phyloP scores from a whole-genome alignment of 2,888 invertebrate genomes.

The Gastrophysa polygoni region DNA sequence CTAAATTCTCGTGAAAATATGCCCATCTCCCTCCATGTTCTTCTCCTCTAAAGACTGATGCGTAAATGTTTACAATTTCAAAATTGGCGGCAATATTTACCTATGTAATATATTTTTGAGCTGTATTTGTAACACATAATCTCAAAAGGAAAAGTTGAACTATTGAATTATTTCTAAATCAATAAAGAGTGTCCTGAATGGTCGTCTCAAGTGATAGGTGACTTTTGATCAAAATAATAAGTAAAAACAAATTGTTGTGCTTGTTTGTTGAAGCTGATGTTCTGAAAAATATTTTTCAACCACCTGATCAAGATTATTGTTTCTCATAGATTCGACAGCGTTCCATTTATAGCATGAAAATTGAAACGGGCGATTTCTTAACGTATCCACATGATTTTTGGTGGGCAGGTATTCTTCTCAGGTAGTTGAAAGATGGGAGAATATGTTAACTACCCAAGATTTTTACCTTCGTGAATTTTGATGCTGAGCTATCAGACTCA shows the following conservation, averaged over 20 bases:
- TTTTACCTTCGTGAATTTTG: too few species aligned
- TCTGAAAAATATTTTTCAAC: too few species aligned
- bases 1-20: conserved; percentile 2
- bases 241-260: conserved; percentile 1
- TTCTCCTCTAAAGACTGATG: conserved; percentile 58
- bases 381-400: too few species aligned
- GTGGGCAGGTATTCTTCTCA: too few species aligned
- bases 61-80: conserved; percentile 51
- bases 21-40: conserved; percentile 30
- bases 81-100: conserved; percentile 58
- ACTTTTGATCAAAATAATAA: background rate
- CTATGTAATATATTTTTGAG: conserved; percentile 57
- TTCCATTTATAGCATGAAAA: too few species aligned
- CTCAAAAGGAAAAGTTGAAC: conserved; percentile 39
- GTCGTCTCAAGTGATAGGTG: background rate
- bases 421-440: too few species aligned
- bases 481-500: too few species aligned
- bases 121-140: conserved; percentile 54
- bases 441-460: too few species aligned
- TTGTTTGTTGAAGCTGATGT: too few species aligned
- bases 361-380: too few species aligned
- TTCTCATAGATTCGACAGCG: too few species aligned
- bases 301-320: too few species aligned
- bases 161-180: conserved; percentile 5
- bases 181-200: background rate